Evolutionary conservation across 1,140 invertebrate genomes (phyloP), one percentile per base, ranked within the genome.

Genomic region (Adoxophyes honmai): DNA sequence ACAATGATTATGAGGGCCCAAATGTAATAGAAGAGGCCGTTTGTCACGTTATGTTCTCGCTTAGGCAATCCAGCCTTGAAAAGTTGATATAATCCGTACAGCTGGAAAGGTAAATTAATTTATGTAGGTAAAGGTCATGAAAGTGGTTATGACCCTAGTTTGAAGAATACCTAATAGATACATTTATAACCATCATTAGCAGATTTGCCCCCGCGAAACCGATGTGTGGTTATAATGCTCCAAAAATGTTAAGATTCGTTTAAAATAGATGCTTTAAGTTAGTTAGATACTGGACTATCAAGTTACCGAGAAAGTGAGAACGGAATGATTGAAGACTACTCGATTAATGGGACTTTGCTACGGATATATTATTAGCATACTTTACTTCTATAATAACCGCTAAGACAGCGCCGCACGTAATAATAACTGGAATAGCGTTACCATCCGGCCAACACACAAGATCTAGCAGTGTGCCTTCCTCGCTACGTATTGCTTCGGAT

Each of bases 41-140:
- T 76, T 3, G 56, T 59, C 0, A 86, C 83, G 51, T 86, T 72
- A 39, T 82, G 79, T 53, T 83, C 77, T 57, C 52, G 68, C 57
- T 79, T 83, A 0, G 79, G 68, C 39, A 86, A 62, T 13, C 81
- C 81, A 15, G 84, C 78, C 70, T 83, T 83, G 54, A 87, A 87
- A 14, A 87, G 48, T 52, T 87, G 84, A 57, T 87, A 83, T 36
- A 87, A 58, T 16, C 84, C 84, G 52, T 79, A 85, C 4, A 83
- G 53, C 81, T 87, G 51, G 53, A 54, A 60, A 52, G n/a, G n/a
- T n/a, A n/a, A 52, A 33, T 6, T 28, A 28, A n/a, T 28, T 28
- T 28, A 28, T 28, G n/a, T 28, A 28, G 21, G 2, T 28, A 28
- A 28, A 6, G n/a, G n/a, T n/a, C n/a, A n/a, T n/a, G n/a, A n/a